Percentiles rank a stretch among this genome's conserved stretches.
These are phyloP conservation scores for Stichopus chloronotus DNA, from an alignment of 35 echinoderm and acorn worm genomes.

Conservation along the genomic window DNA sequence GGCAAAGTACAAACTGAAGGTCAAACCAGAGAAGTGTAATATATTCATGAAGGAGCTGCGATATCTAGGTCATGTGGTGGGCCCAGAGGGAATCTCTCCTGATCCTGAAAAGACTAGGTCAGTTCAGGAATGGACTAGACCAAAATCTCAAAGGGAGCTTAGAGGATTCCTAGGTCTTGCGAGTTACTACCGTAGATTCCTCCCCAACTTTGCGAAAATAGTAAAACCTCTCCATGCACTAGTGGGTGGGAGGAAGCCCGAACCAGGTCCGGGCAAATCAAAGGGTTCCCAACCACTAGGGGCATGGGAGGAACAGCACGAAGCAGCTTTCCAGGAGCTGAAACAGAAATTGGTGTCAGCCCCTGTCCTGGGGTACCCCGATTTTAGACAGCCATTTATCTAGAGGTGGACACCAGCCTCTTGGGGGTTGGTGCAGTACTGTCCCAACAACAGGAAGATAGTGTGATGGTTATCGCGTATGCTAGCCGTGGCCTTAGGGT, in stretches of 20 bases:
- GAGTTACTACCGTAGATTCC: constrained; percentile 23
- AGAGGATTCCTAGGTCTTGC: constrained; percentile 30
- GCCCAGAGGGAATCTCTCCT: constrained; percentile 45
- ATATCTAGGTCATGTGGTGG: constrained; percentile 59
- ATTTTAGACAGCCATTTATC: constrained; percentile 74
- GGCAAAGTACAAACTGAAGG: constrained; percentile 30
- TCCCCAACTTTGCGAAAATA: constrained; percentile 8
- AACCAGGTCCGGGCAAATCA: not conserved
- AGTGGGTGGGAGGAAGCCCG: not conserved
- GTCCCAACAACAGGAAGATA: constrained; percentile 44
- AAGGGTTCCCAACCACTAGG: not conserved
- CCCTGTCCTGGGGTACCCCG: constrained; percentile 64
- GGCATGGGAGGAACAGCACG: constrained; percentile 32
- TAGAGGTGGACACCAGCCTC: constrained; percentile 70
- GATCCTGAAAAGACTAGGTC: not conserved
- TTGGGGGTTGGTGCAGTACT: constrained; percentile 59
- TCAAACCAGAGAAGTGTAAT: constrained; percentile 65
- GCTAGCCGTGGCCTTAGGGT: constrained; percentile 48
- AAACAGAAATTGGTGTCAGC: constrained; percentile 56
- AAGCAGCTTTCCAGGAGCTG: constrained; percentile 44
- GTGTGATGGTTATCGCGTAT: constrained; percentile 3
- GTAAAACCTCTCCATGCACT: not conserved
- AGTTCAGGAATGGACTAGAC: not conserved
- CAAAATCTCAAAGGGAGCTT: not conserved
- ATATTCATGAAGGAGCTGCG: constrained; percentile 21